A percentile compares a stretch with the other conserved stretches of the same genome.
These are phyloP conservation scores for Labeo catla DNA, from an alignment of 2,113 vertebrate species.

Conservation along the genomic window DNA sequence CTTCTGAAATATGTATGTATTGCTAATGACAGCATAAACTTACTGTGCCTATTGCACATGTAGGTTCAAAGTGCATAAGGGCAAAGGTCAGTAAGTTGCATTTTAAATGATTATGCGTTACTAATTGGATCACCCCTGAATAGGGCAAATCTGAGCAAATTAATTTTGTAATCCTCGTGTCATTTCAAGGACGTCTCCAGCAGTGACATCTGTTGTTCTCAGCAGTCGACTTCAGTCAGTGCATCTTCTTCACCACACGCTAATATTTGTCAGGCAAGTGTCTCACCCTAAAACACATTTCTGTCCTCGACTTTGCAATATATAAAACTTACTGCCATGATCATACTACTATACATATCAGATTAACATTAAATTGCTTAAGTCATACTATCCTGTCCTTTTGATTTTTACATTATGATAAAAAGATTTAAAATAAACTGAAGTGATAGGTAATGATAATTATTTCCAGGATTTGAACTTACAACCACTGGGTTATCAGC, in stretches of 20 bases:
- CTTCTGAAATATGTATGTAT: not conserved
- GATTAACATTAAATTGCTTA: not conserved
- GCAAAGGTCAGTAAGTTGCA: conserved; percentile 14
- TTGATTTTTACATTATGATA: not conserved
- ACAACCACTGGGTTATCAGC: not conserved
- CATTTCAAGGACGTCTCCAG: conserved; percentile 46
- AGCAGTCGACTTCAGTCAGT: conserved; percentile 1
- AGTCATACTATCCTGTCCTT: not conserved
- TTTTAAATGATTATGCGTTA: conserved; percentile 21
- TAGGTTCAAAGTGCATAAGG: conserved; percentile 9
- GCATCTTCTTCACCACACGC: conserved; percentile 3
- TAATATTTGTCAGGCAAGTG: conserved; percentile 16
- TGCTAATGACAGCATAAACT: not conserved
- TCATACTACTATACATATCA: not conserved
- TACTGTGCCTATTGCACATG: not conserved
- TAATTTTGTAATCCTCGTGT: conserved; percentile 31
- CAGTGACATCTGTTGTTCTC: conserved; percentile 48
- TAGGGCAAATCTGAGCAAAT: conserved; percentile 40
- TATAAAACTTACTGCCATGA: not conserved
- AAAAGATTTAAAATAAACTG: not conserved
- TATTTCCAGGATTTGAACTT: not conserved
- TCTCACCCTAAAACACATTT: conserved; percentile 9
- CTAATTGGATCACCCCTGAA: conserved; percentile 48
- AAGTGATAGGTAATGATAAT: no score
- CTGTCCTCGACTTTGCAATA: not conserved